These are phyloP conservation scores for Odontocerum albicorne DNA, from an alignment of 2,888 invertebrate species.

Conservation along the genomic window DNA sequence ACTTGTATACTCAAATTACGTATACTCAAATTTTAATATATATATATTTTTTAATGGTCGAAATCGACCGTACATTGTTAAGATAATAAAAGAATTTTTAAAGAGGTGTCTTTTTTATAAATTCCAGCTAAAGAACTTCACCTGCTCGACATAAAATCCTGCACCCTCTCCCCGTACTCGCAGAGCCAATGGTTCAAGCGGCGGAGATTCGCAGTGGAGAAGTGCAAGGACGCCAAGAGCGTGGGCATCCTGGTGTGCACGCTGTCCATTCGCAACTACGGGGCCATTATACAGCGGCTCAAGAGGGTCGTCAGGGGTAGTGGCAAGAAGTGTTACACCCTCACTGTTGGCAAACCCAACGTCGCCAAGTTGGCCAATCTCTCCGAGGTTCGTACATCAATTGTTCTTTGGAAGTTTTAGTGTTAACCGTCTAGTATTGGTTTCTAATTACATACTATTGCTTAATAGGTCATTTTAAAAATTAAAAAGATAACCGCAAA, in stretches of 20 bases:
- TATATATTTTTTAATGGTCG: too few relatives aligned
- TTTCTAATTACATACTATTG: too few relatives aligned
- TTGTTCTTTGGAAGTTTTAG: too few relatives aligned
- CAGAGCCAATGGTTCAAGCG: constrained; percentile 68
- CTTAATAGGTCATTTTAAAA: too few relatives aligned
- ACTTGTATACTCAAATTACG: too few relatives aligned
- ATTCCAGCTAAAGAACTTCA: constrained; percentile 61
- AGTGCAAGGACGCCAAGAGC: constrained; percentile 84
- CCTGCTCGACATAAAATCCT: constrained; percentile 53
- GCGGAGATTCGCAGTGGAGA: constrained; percentile 83
- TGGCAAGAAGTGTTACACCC: constrained; percentile 86
- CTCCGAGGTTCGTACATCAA: too few relatives aligned
- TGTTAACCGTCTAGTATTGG: too few relatives aligned
- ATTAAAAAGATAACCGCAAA: too few relatives aligned
- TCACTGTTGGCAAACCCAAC: constrained; percentile 94
- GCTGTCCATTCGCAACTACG: constrained; percentile 78
- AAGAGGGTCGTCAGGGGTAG: constrained; percentile 71
- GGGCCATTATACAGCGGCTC: constrained; percentile 72
- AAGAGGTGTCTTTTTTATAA: too few relatives aligned
- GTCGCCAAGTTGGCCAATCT: constrained; percentile 95
- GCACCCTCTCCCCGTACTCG: constrained; percentile 47
- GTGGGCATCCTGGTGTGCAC: constrained; percentile 92
- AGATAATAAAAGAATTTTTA: too few relatives aligned
- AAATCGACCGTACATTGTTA: too few relatives aligned
- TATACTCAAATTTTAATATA: background rate